Percentiles rank a stretch among this genome's conserved stretches.
phyloP scores from a whole-genome alignment of 1,140 invertebrate genomes.

The Condylostylus longicornis region DNA sequence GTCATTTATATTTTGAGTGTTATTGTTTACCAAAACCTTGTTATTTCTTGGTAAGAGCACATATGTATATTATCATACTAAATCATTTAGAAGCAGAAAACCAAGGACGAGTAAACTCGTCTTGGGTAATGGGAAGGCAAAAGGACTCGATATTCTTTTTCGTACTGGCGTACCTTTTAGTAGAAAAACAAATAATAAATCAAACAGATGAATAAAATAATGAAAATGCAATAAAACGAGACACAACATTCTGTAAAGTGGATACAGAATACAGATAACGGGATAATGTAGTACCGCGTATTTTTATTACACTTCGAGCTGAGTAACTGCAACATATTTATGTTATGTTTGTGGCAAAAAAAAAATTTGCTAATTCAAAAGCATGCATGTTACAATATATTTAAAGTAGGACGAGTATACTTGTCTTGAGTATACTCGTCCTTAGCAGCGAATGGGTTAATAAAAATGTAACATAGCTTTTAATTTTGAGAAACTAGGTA shows the following conservation, averaged over 20 bases:
- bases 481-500: too few relatives aligned
- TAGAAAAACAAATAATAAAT: neutral
- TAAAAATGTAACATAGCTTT: too few relatives aligned
- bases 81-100: too few relatives aligned
- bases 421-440: neutral
- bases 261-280: neutral
- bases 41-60: neutral
- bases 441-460: neutral
- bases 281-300: neutral
- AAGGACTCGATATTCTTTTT: neutral
- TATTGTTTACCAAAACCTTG: neutral
- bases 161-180: neutral
- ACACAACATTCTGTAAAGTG: neutral
- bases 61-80: neutral
- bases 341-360: neutral
- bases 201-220: neutral
- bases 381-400: neutral
- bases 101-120: neutral
- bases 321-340: too few relatives aligned
- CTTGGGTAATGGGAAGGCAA: neutral
- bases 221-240: neutral
- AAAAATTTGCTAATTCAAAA: neutral
- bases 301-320: neutral
- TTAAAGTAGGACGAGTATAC: neutral
- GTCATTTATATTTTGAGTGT: neutral